Evolutionary conservation across 2,888 invertebrate species (phyloP).

Genomic region (Scelioninae gen. 2): DNA sequence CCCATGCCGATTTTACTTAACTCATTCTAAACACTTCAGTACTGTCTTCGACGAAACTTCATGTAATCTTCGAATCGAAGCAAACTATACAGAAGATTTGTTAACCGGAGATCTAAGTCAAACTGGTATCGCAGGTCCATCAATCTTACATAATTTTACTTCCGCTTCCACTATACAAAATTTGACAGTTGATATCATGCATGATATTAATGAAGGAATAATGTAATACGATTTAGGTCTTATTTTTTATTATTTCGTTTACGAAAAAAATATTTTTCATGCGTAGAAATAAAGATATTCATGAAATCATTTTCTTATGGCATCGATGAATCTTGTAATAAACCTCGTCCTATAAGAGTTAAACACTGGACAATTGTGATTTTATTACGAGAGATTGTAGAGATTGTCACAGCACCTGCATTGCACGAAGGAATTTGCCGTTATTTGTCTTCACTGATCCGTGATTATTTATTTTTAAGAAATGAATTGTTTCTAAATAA

Average conservation of each 20-base stretch:
- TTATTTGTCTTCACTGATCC: conserved; percentile 40
- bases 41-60: no score
- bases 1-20: no score
- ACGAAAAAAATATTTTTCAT: no score
- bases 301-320: conserved; percentile 38
- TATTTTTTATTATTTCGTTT: conserved; percentile 58
- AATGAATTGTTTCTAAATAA: conserved; percentile 29
- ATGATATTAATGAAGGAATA: conserved; percentile 57
- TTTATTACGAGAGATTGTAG: conserved; percentile 52
- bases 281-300: no score
- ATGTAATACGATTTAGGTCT: conserved; percentile 57
- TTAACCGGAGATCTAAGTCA: conserved; percentile 9
- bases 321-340: conserved; percentile 45
- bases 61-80: conserved; percentile 13
- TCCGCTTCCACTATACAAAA: conserved; percentile 10
- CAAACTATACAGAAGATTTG: conserved; percentile 11
- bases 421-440: conserved; percentile 29
- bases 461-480: conserved; percentile 42
- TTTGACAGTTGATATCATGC: conserved; percentile 50
- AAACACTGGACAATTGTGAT: no score
- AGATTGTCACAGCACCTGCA: conserved; percentile 48
- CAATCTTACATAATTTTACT: conserved; percentile 27
- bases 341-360: no score
- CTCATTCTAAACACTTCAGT: no score
- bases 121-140: conserved; percentile 47